Conservation (phyloP, 2,888 invertebrate genomes). For the Euplexia lucipara region DNA sequence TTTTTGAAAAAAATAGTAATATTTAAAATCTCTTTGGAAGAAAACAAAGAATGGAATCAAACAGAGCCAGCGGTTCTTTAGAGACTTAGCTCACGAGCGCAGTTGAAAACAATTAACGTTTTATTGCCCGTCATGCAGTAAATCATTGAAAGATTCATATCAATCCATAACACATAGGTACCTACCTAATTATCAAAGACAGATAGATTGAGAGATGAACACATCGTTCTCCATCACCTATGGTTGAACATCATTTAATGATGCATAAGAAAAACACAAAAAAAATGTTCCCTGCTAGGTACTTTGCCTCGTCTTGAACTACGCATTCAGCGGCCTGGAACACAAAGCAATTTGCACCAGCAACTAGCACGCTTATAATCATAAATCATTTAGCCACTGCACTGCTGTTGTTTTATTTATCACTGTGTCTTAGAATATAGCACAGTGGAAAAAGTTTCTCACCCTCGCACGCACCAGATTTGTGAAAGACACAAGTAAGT, state of each 20-base stretch:
- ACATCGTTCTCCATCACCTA: neutral
- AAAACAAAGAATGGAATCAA: neutral
- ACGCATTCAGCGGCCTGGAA: conserved; percentile 39
- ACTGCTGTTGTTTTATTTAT: conserved; percentile 23
- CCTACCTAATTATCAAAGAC: neutral
- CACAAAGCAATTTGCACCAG: conserved; percentile 40
- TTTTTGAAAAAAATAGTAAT: too few species aligned
- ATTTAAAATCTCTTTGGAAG: too few species aligned
- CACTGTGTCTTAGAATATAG: too few species aligned
- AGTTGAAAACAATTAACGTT: neutral
- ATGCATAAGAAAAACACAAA: conserved; percentile 68
- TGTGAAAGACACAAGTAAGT: too few species aligned
- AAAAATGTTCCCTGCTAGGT: conserved; percentile 43
- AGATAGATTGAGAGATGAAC: neutral
- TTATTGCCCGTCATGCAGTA: neutral
- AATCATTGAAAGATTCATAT: neutral
- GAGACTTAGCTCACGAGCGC: neutral
- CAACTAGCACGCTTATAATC: conserved; percentile 36
- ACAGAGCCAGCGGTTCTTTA: neutral
- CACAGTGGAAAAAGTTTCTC: too few species aligned
- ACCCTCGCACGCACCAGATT: too few species aligned
- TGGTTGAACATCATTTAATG: conserved; percentile 38
- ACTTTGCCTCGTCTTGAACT: conserved; percentile 60
- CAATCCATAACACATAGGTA: neutral
- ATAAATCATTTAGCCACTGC: conserved; percentile 38